phyloP scores from a whole-genome alignment of 1,140 invertebrate genomes.

The Drosophila nebulosa region DNA sequence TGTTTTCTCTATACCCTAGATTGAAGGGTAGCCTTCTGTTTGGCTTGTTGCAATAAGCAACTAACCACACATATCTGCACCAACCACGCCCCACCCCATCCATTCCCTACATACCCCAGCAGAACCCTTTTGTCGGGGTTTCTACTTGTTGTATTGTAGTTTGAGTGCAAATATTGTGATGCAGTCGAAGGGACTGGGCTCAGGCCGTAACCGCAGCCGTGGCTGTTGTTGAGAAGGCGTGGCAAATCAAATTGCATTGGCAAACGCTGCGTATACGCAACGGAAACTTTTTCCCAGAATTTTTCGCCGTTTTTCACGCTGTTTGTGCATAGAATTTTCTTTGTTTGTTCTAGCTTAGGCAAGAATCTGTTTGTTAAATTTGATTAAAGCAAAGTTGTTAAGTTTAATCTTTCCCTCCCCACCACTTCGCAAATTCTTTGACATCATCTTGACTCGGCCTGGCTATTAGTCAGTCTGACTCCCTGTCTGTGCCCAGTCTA shows the following conservation, averaged over 20 bases:
- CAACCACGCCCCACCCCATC: not conserved
- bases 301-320: conserved; percentile 40
- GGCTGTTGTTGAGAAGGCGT: conserved; percentile 34
- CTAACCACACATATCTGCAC: not conserved
- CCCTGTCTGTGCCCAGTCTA: not conserved
- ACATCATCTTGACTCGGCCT: conserved; percentile 34
- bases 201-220: not conserved
- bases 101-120: too few species aligned
- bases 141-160: conserved; percentile 62
- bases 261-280: conserved; percentile 73
- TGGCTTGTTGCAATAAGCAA: conserved; percentile 39
- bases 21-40: conserved; percentile 26
- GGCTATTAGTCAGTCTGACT: conserved; percentile 60
- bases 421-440: too few species aligned
- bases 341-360: conserved; percentile 48
- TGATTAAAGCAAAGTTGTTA: conserved; percentile 41
- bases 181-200: conserved; percentile 35
- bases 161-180: conserved; percentile 66
- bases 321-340: conserved; percentile 68
- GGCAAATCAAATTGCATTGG: conserved; percentile 72
- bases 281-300: conserved; percentile 26
- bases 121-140: not conserved
- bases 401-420: conserved; percentile 14
- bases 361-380: conserved; percentile 58
- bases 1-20: not conserved